Conservation (phyloP, 2,113 vertebrate genomes). For the Danionella cerebrum region DNA sequence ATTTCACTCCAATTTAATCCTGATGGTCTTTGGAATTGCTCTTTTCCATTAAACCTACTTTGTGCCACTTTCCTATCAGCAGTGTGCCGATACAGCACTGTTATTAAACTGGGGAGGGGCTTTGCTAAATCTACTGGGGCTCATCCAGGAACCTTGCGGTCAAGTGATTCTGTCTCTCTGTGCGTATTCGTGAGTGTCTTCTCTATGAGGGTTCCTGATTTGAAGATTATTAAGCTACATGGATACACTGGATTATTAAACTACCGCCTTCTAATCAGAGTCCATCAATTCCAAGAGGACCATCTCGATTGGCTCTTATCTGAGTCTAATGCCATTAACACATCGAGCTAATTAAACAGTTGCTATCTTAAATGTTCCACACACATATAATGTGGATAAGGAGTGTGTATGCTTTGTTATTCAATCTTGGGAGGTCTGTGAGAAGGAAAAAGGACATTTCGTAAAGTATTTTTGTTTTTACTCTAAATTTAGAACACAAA, state of each 20-base stretch:
- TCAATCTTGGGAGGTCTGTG: slow-evolving; percentile 4
- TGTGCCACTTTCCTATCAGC: slow-evolving; percentile 29
- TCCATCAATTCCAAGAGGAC: slow-evolving; percentile 22
- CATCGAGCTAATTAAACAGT: slow-evolving; percentile 28
- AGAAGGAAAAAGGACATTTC: not conserved
- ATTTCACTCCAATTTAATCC: slow-evolving; percentile 38
- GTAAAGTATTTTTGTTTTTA: no score
- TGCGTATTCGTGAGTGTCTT: not conserved
- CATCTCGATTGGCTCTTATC: slow-evolving; percentile 23
- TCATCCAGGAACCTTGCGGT: not conserved
- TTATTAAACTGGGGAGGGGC: slow-evolving; percentile 13
- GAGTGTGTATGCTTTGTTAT: not conserved
- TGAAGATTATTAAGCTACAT: no score
- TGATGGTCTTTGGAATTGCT: slow-evolving; percentile 41
- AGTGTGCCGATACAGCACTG: slow-evolving; percentile 3
- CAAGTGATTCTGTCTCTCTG: not conserved
- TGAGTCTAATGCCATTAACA: slow-evolving; percentile 32
- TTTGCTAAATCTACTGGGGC: slow-evolving; percentile 7
- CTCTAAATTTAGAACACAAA: no score
- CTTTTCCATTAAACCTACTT: slow-evolving; percentile 39
- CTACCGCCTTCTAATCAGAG: slow-evolving; percentile 26
- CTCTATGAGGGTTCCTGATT: slow-evolving; percentile 17
- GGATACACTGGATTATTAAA: slow-evolving; percentile 30
- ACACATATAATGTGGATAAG: not conserved
- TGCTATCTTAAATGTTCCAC: not conserved